Evolutionary conservation across 2,113 vertebrate genomes (phyloP).

Genomic region (Nerophis lumbriciformis): DNA sequence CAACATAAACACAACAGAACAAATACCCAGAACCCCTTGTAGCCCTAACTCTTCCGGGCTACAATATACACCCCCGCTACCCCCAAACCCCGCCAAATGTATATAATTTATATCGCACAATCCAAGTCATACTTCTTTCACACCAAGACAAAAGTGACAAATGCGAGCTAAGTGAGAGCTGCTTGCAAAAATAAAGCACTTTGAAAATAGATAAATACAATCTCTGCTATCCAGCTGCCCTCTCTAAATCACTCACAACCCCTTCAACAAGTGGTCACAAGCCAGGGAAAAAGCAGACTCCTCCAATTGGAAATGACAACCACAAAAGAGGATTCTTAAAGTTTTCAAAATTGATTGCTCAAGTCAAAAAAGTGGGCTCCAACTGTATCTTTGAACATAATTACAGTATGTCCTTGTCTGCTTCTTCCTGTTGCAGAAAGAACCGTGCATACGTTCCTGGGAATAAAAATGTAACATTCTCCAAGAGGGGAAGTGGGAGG

Average conservation of each 20-base stretch:
- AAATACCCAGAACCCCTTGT: too few relatives aligned
- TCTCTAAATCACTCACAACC: constrained; percentile 71
- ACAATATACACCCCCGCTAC: too few relatives aligned
- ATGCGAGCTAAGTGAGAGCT: constrained; percentile 61
- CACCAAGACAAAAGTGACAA: constrained; percentile 65
- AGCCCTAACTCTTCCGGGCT: too few relatives aligned
- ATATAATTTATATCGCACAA: too few relatives aligned
- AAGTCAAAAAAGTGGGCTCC: constrained; percentile 63
- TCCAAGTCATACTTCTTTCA: constrained; percentile 47
- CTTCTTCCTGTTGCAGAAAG: constrained; percentile 69
- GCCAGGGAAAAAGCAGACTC: constrained; percentile 55
- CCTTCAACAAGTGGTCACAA: constrained; percentile 70
- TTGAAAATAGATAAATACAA: constrained; percentile 74
- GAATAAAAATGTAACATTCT: constrained; percentile 39
- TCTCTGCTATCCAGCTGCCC: constrained; percentile 73
- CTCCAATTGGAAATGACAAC: constrained; percentile 63
- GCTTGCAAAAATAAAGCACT: constrained; percentile 64
- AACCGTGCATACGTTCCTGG: constrained; percentile 64
- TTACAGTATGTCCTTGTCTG: constrained; percentile 62
- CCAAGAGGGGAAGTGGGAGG: constrained; percentile 58
- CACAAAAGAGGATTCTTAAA: constrained; percentile 66
- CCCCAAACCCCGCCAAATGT: too few relatives aligned
- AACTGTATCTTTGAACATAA: constrained; percentile 68
- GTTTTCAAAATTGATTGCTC: constrained; percentile 61
- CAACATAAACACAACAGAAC: too few relatives aligned